phyloP scores from a whole-genome alignment of 2,888 invertebrate species.

The Sphaerophoria taeniata region DNA sequence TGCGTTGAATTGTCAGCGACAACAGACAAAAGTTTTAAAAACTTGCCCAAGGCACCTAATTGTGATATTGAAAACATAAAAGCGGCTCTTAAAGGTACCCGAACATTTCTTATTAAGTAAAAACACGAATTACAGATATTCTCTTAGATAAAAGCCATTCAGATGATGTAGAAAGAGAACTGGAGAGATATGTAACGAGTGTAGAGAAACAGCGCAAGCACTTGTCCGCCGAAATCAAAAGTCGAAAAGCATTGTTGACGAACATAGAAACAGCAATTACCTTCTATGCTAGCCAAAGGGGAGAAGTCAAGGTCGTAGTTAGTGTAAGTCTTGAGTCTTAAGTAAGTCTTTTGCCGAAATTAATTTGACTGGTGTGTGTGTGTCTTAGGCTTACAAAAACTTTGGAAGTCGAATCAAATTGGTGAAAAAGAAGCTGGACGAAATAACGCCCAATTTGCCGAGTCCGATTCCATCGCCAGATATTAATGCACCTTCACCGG shows the following conservation, averaged over 20 bases:
- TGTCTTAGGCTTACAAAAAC: conserved; percentile 94
- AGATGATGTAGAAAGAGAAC: conserved; percentile 93
- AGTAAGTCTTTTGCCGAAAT: conserved; percentile 1
- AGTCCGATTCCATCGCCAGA: conserved; percentile 86
- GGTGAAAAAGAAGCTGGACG: conserved; percentile 93
- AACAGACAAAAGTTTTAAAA: conserved; percentile 87
- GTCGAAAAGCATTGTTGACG: conserved; percentile 90
- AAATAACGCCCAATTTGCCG: conserved; percentile 88
- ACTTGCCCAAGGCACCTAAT: conserved; percentile 83
- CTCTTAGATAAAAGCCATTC: conserved; percentile 91
- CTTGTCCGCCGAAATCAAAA: conserved; percentile 91
- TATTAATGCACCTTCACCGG: conserved; percentile 89
- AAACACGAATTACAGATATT: no score
- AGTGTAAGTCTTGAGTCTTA: conserved; percentile 87
- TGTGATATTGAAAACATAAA: conserved; percentile 91
- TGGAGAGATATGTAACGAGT: conserved; percentile 91
- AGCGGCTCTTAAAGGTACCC: conserved; percentile 90
- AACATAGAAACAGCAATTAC: conserved; percentile 91
- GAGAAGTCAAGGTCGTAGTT: conserved; percentile 97
- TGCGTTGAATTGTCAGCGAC: conserved; percentile 89
- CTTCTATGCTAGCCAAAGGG: conserved; percentile 94
- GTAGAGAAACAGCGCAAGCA: conserved; percentile 92
- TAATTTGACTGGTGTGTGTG: conserved; percentile 21
- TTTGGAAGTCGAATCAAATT: conserved; percentile 94
- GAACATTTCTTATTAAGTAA: not conserved